Percentiles rank a stretch among this genome's conserved stretches.
Evolutionary conservation across 2,888 invertebrate species (phyloP).

Genomic region (Drosophila kanekoi): DNA sequence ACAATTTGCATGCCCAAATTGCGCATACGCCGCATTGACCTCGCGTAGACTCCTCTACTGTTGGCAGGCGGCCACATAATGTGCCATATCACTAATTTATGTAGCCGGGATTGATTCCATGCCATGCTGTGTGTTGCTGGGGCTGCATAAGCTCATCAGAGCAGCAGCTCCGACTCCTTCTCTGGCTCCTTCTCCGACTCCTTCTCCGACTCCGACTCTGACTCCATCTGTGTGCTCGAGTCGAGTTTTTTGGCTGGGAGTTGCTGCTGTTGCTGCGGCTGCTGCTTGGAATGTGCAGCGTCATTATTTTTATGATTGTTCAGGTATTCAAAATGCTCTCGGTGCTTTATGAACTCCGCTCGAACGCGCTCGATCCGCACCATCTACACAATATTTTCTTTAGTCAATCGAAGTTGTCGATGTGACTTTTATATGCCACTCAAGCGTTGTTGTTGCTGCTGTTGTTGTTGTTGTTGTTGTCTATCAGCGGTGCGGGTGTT

Average conservation of each 20-base stretch:
- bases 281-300: constrained; percentile 83
- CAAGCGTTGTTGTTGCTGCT: constrained; percentile 55
- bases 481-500: constrained; percentile 82
- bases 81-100: constrained; percentile 81
- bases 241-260: constrained; percentile 20
- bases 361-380: constrained; percentile 36
- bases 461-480: constrained; percentile 56
- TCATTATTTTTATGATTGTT: constrained; percentile 84
- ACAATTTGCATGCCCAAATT: constrained; percentile 63
- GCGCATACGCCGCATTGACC: constrained; percentile 77
- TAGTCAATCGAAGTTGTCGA: constrained; percentile 80
- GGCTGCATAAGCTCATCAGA: constrained; percentile 47
- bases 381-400: constrained; percentile 73
- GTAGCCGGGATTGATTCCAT: constrained; percentile 26
- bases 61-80: constrained; percentile 46
- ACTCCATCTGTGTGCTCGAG: constrained; percentile 12
- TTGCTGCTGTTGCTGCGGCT: constrained; percentile 21
- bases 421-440: constrained; percentile 78
- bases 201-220: constrained; percentile 9
- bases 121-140: constrained; percentile 59
- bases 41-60: constrained; percentile 37
- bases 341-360: constrained; percentile 63
- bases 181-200: neutral
- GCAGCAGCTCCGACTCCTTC: constrained; percentile 15
- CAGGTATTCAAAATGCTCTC: constrained; percentile 79